phyloP scores from a whole-genome alignment of 2,888 invertebrate species.

The Crocallis elinguaria region DNA sequence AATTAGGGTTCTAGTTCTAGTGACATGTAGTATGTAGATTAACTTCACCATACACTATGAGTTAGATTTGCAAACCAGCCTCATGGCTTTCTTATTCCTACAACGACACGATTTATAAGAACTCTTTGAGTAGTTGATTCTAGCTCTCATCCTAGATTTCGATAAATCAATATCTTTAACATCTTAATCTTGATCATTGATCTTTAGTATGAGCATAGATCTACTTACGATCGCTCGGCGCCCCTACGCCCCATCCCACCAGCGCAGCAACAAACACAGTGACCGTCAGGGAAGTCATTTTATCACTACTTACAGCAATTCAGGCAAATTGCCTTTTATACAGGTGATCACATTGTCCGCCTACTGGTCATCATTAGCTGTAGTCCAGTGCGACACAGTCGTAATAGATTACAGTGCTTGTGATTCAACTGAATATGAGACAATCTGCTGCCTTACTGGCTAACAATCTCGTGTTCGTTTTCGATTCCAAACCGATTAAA shows the following conservation, averaged over 20 bases:
- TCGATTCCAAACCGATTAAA: too few species aligned
- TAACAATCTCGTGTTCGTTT: too few species aligned
- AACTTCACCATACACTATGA: too few species aligned
- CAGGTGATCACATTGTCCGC: constrained; percentile 67
- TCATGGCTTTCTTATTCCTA: too few species aligned
- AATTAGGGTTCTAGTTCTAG: too few species aligned
- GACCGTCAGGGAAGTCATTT: constrained; percentile 60
- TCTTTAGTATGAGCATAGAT: not conserved
- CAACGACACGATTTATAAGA: too few species aligned
- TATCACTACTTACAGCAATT: constrained; percentile 61
- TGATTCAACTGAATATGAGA: not conserved
- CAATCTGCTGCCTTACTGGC: too few species aligned
- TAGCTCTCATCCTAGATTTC: too few species aligned
- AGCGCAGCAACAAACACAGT: constrained; percentile 54
- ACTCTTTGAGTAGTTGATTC: too few species aligned
- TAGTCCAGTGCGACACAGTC: constrained; percentile 58
- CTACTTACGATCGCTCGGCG: constrained; percentile 71
- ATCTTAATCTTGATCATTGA: not conserved
- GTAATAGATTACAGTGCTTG: constrained; percentile 10
- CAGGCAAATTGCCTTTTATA: constrained; percentile 72
- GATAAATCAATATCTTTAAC: too few species aligned
- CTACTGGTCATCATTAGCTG: constrained; percentile 69
- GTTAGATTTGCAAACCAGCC: too few species aligned
- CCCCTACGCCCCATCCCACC: constrained; percentile 51
- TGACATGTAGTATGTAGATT: too few species aligned